Percentiles rank a stretch among this genome's conserved stretches.
These are phyloP conservation scores for Carpatolechia fugitivella DNA, from an alignment of 2,888 invertebrate species.

Conservation along the genomic window DNA sequence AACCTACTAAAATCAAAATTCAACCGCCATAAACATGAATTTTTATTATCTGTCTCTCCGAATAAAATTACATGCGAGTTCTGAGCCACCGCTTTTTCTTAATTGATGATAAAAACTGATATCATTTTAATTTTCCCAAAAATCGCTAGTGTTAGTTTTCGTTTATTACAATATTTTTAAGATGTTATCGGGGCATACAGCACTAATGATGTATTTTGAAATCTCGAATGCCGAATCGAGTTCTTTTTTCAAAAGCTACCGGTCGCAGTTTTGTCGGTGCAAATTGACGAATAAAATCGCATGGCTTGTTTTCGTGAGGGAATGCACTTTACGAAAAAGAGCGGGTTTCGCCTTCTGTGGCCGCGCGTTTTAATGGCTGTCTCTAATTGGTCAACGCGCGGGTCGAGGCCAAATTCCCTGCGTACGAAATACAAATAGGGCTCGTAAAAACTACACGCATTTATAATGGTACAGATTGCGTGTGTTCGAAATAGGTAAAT, in stretches of 20 bases:
- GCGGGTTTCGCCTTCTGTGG: conserved; percentile 48
- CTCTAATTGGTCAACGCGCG: conserved; percentile 67
- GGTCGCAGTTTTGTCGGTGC: conserved; percentile 52
- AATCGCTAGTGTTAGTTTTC: conserved; percentile 20
- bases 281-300: conserved; percentile 66
- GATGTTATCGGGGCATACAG: conserved; percentile 18
- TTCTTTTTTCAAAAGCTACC: conserved; percentile 60
- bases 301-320: conserved; percentile 65
- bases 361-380: conserved; percentile 64
- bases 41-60: conserved; percentile 29
- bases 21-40: conserved; percentile 33
- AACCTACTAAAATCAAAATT: conserved; percentile 32
- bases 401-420: conserved; percentile 44
- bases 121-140: conserved; percentile 23
- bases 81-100: conserved; percentile 17
- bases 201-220: conserved; percentile 41
- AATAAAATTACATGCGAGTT: conserved; percentile 30
- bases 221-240: conserved; percentile 37
- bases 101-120: conserved; percentile 20
- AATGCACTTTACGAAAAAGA: conserved; percentile 62
- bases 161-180: conserved; percentile 16
- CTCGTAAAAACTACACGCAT: conserved; percentile 11
- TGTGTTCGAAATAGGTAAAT: conserved; percentile 4
- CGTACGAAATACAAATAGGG: conserved; percentile 19
- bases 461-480: background rate